Percentiles rank a stretch among this genome's conserved stretches.
These are phyloP conservation scores for Montipora cactus DNA, from an alignment of 64 coral and sea anemone genomes.

Conservation along the genomic window DNA sequence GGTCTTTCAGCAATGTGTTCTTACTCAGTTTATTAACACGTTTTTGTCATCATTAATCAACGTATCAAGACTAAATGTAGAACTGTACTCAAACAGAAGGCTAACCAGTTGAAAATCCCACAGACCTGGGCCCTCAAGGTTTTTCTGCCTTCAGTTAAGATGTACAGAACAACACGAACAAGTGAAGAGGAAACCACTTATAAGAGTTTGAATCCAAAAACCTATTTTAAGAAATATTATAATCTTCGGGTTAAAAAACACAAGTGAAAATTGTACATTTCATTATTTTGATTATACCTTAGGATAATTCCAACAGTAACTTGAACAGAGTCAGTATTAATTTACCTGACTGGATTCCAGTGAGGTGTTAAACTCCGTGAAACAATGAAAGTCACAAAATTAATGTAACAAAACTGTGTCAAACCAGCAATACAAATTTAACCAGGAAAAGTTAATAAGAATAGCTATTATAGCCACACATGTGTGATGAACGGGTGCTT, in stretches of 20 bases:
- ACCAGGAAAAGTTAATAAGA: constrained; percentile 13
- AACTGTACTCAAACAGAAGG: constrained; percentile 12
- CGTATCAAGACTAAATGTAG: neutral
- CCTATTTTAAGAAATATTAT: constrained; percentile 1
- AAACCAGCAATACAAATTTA: constrained; percentile 14
- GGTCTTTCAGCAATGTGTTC: neutral
- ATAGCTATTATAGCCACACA: neutral
- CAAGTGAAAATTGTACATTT: constrained; percentile 4
- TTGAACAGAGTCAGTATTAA: neutral
- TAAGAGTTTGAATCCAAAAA: constrained; percentile 13
- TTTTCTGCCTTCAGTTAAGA: constrained; percentile 6
- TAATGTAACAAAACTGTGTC: constrained; percentile 13
- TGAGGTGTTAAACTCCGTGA: constrained; percentile 4
- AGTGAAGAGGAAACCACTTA: constrained; percentile 9
- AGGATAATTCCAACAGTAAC: neutral
- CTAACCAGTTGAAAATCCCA: constrained; percentile 12
- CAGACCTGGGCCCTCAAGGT: constrained; percentile 10
- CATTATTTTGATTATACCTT: constrained; percentile 8
- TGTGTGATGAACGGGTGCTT: constrained; percentile 18
- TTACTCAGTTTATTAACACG: constrained; percentile 13
- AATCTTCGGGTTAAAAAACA: constrained; percentile 5
- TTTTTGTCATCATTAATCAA: constrained; percentile 10
- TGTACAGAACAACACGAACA: constrained; percentile 12
- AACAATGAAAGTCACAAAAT: constrained; percentile 7
- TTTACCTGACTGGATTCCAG: neutral